Percentiles rank a stretch among this genome's conserved stretches.
Conservation (phyloP, 2,888 invertebrate genomes). For the Carcina quercana region DNA sequence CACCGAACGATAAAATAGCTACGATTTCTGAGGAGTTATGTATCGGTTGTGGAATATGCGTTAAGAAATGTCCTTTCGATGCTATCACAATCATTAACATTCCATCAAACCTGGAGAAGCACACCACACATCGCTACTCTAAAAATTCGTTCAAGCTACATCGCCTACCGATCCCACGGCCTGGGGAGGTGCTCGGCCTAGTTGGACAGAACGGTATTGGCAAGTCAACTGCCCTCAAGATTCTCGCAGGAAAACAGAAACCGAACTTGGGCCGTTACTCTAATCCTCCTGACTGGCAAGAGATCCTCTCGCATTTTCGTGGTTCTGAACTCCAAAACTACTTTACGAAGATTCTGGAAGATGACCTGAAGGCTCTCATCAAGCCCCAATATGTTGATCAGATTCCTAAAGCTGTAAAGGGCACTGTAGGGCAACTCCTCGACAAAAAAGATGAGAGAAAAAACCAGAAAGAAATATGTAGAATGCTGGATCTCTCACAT, state of each 20-base stretch:
- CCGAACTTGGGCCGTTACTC: slow-evolving; percentile 95
- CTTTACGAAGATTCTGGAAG: slow-evolving; percentile 98
- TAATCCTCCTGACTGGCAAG: slow-evolving; percentile 99
- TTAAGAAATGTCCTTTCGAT: slow-evolving; percentile 99
- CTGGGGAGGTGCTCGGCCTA: slow-evolving; percentile 97
- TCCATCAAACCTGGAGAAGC: slow-evolving; percentile 97
- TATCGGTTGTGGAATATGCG: slow-evolving; percentile 99
- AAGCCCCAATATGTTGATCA: slow-evolving; percentile 99
- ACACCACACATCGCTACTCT: slow-evolving; percentile 98
- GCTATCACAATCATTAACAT: slow-evolving; percentile 99
- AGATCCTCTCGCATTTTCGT: slow-evolving; percentile 96
- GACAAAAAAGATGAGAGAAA: slow-evolving; percentile 94
- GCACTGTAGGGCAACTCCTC: slow-evolving; percentile 91
- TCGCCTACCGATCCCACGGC: slow-evolving; percentile 96
- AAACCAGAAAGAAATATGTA: slow-evolving; percentile 87
- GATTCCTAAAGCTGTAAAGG: slow-evolving; percentile 97
- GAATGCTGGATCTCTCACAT: slow-evolving; percentile 92
- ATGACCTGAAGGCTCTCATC: slow-evolving; percentile 97
- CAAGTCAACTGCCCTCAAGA: slow-evolving; percentile 98
- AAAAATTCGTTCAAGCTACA: slow-evolving; percentile 99
- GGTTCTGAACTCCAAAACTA: slow-evolving; percentile 99
- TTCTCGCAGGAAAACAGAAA: slow-evolving; percentile 98
- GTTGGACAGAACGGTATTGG: slow-evolving; percentile 99
- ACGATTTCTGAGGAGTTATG: slow-evolving; percentile 98
- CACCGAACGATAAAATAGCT: slow-evolving; percentile 96